Base-by-base conservation (phyloP, 2,113 vertebrate genomes). In the Alouatta palliata region DNA sequence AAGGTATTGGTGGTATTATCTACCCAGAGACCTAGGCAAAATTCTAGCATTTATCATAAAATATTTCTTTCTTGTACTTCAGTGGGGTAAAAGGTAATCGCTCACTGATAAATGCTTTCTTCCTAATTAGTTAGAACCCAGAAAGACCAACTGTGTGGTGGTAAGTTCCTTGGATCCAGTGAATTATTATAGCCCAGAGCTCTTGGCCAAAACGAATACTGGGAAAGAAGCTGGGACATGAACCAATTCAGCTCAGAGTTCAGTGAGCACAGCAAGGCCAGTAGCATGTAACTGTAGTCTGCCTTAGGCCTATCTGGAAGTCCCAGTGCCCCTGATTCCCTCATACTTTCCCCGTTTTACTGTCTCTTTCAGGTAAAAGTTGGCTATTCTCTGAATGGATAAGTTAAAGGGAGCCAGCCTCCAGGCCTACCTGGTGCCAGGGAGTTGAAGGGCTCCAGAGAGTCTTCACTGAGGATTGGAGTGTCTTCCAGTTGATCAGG, bases 361-460 rank as follows among this genome's bases (percentile, higher is more conserved):
- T 35, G 20, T n/a, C 43, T 92, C 73, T 90, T 70, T 35, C 12
- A 91, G 17, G 71, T 40, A 68, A 40, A 90, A 89, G 76, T 16
- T 79, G 30, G 77, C 58, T 47, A 64, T 25, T 27, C 5, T 83
- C 61, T 71, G 54, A 45, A 87, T 40, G 25, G 64, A 49, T 52
- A 76, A 37, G 32, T 0, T 54, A 45, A 91, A 94, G 20, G 40
- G 37, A 80, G 35, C 0, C 8, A 66, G 56, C 20, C 56, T 9
- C 37, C 61, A 68, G 92, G 71, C 87, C 23, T 54, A 98, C 98
- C 98, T 97, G 98, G 77, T 86, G 98, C 98, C 93, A 99, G 95
- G 11, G 98, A 97, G 66, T 98, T 98, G 35, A 99, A 99, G n/a
- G 99, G 98, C 91, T 99, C 99, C 90, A 99, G 91, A 1, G 99